Conservation (phyloP, 2,797 vertebrate genomes). For the Lithobates pipiens region DNA sequence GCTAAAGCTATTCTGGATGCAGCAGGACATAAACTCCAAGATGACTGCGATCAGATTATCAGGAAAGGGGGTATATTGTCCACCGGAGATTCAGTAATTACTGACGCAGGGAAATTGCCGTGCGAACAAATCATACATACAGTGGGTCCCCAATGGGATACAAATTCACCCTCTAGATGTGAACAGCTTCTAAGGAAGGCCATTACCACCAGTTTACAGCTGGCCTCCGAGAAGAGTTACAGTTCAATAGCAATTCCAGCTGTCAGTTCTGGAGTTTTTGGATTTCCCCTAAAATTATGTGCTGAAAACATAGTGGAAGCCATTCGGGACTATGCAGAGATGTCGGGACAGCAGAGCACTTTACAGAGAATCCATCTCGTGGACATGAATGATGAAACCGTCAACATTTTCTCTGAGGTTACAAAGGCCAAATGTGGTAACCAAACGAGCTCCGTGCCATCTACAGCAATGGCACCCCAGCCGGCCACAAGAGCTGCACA, state of each 20-base stretch:
- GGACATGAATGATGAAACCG: conserved; percentile 69
- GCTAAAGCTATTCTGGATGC: conserved; percentile 74
- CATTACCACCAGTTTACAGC: conserved; percentile 72
- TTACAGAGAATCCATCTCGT: conserved; percentile 73
- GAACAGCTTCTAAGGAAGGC: conserved; percentile 66
- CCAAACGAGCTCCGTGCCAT: too few species aligned
- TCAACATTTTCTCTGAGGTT: conserved; percentile 68
- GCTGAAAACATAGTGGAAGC: conserved; percentile 74
- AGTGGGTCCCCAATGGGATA: conserved; percentile 80
- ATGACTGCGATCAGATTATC: conserved; percentile 71
- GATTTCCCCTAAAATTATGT: conserved; percentile 74
- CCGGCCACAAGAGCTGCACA: neutral
- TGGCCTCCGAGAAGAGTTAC: conserved; percentile 70
- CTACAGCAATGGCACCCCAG: neutral
- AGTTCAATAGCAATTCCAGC: conserved; percentile 83
- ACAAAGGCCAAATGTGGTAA: conserved; percentile 69
- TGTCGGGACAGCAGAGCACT: conserved; percentile 55
- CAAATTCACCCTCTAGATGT: neutral
- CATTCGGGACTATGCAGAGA: conserved; percentile 75
- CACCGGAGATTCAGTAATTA: conserved; percentile 70
- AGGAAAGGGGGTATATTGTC: conserved; percentile 62
- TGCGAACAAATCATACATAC: conserved; percentile 84
- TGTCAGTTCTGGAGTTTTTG: conserved; percentile 83
- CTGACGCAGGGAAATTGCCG: conserved; percentile 74
- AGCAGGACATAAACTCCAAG: conserved; percentile 82